A percentile compares a stretch with the other conserved stretches of the same genome.
Conservation (phyloP, 2,888 invertebrate species). For the Tetrapedia diversipes region DNA sequence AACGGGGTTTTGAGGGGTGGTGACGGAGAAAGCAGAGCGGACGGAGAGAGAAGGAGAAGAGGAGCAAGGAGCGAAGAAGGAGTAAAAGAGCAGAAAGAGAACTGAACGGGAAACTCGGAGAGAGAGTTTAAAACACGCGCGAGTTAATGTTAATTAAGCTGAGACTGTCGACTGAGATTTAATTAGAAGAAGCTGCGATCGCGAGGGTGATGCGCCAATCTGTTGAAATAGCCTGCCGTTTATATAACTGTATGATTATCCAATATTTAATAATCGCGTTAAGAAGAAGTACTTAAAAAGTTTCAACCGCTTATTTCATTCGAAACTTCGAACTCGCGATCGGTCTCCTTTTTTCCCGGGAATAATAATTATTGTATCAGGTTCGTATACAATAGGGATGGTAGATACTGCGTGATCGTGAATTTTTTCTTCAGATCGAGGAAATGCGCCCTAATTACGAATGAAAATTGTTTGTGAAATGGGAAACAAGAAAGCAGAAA, state of each 20-base stretch:
- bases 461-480: too few species aligned
- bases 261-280: slow-evolving; percentile 58
- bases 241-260: slow-evolving; percentile 46
- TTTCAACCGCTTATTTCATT: slow-evolving; percentile 13
- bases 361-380: slow-evolving; percentile 3
- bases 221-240: slow-evolving; percentile 28
- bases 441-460: too few species aligned
- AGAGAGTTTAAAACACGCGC: slow-evolving; percentile 50
- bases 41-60: background rate
- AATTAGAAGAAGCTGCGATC: slow-evolving; percentile 58
- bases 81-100: background rate
- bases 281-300: slow-evolving; percentile 19
- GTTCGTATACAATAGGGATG: background rate
- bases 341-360: background rate
- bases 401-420: too few species aligned
- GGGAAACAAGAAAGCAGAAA: too few species aligned
- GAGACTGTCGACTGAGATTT: slow-evolving; percentile 54
- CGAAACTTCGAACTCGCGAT: background rate
- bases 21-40: background rate
- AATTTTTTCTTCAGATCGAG: too few species aligned
- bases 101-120: background rate
- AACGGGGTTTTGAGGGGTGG: background rate
- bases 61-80: background rate
- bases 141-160: slow-evolving; percentile 68
- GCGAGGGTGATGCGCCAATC: slow-evolving; percentile 34